Evolutionary conservation across 2,888 invertebrate genomes (phyloP).

Genomic region (Apamea sordens): DNA sequence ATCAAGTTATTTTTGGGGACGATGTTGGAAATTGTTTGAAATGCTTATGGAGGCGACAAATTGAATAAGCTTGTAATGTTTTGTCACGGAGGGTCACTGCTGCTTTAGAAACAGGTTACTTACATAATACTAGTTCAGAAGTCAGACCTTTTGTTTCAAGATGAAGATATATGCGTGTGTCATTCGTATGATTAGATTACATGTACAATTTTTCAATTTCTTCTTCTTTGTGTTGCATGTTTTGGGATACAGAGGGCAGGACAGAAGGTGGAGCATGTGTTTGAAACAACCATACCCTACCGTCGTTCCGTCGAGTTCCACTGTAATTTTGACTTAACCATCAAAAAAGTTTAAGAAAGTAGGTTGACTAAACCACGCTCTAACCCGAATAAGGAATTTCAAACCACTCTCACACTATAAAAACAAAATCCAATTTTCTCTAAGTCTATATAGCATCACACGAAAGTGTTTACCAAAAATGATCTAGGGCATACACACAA

Average conservation of each 20-base stretch:
- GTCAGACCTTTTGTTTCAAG: not conserved
- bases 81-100: not conserved
- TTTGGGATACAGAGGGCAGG: not conserved
- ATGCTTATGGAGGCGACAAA: not conserved
- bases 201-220: not conserved
- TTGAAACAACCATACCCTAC: not conserved
- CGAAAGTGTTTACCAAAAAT: constrained; percentile 13
- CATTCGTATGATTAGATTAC: not conserved
- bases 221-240: not conserved
- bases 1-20: constrained; percentile 21
- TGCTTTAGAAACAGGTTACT: not conserved
- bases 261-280: not conserved
- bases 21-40: not conserved
- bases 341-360: not conserved
- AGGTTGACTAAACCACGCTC: not conserved
- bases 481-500: not conserved
- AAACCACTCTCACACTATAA: not conserved
- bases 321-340: not conserved
- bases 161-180: not conserved
- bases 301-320: too few relatives aligned
- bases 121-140: not conserved
- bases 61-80: not conserved
- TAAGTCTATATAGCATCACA: not conserved
- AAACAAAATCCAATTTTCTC: constrained; percentile 7
- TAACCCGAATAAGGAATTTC: not conserved